phyloP scores from a whole-genome alignment of 2,113 vertebrate genomes.

The Sinosuthora webbiana region DNA sequence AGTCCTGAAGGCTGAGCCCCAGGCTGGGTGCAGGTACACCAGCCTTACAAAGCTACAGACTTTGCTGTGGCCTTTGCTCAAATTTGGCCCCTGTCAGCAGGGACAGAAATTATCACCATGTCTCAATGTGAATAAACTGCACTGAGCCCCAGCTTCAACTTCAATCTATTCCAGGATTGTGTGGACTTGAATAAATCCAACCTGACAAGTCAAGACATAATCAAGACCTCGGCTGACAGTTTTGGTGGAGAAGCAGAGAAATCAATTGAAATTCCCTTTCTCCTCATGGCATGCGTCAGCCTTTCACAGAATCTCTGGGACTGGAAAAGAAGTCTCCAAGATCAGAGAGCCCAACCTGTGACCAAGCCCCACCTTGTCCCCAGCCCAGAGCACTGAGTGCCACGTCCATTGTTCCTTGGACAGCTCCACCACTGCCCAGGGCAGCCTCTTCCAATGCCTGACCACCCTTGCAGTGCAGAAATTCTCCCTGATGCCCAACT shows the following conservation, averaged over 20 bases:
- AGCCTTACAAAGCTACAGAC: background rate
- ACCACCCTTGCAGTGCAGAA: background rate
- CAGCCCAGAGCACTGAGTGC: background rate
- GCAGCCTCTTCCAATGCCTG: background rate
- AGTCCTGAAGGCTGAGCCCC: constrained; percentile 6
- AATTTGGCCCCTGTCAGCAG: background rate
- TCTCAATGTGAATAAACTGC: background rate
- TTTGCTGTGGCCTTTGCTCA: background rate
- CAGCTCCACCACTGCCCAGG: background rate
- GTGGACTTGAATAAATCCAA: background rate
- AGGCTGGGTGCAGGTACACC: background rate
- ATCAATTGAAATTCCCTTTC: background rate
- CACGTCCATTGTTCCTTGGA: background rate
- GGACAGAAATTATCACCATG: background rate
- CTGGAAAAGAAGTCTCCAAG: background rate
- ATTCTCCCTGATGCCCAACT: background rate
- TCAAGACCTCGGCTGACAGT: background rate
- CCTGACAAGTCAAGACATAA: background rate
- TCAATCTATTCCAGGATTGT: background rate
- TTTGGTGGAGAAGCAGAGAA: background rate
- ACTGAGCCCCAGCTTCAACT: background rate
- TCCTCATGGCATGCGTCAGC: background rate
- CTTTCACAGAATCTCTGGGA: background rate
- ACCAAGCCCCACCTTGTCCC: background rate
- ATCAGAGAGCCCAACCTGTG: rapidly evolving